These are phyloP conservation scores for Alsophila aescularia DNA, from an alignment of 2,888 invertebrate species.

Conservation along the genomic window DNA sequence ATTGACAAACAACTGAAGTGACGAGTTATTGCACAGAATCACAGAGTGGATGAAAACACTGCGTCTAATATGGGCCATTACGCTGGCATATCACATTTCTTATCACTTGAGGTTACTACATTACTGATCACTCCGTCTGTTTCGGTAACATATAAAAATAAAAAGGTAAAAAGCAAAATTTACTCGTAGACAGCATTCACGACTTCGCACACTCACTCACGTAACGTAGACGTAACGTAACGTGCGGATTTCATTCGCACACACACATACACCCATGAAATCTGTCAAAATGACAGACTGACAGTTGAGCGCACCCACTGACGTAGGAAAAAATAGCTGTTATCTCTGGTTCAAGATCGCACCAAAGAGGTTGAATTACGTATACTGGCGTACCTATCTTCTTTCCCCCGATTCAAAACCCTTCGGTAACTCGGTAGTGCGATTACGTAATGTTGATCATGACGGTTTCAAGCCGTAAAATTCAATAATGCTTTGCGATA, in stretches of 20 bases:
- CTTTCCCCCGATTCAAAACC: no score
- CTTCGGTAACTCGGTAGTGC: no score
- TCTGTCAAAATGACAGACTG: constrained; percentile 59
- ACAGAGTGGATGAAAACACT: constrained; percentile 79
- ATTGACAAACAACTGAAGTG: constrained; percentile 84
- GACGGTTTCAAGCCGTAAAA: no score
- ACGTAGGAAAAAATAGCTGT: no score
- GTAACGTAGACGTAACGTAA: constrained; percentile 56
- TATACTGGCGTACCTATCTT: no score
- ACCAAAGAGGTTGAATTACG: no score
- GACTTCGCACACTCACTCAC: constrained; percentile 81
- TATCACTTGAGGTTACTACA: constrained; percentile 78
- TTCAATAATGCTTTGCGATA: no score
- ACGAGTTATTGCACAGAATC: constrained; percentile 81
- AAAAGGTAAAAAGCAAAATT: constrained; percentile 82
- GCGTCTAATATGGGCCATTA: constrained; percentile 72
- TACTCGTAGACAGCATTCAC: constrained; percentile 79
- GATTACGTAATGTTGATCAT: no score
- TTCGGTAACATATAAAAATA: constrained; percentile 80
- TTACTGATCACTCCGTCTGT: constrained; percentile 74
- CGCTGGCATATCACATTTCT: constrained; percentile 77
- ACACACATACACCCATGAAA: constrained; percentile 52
- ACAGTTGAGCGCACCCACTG: constrained; percentile 69
- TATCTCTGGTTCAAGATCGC: no score
- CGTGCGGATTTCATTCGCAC: constrained; percentile 76